Evolutionary conservation across 2,113 vertebrate genomes (phyloP), one percentile per base, ranked within the genome.

Genomic region (Cyphomyrus plagiostoma): DNA sequence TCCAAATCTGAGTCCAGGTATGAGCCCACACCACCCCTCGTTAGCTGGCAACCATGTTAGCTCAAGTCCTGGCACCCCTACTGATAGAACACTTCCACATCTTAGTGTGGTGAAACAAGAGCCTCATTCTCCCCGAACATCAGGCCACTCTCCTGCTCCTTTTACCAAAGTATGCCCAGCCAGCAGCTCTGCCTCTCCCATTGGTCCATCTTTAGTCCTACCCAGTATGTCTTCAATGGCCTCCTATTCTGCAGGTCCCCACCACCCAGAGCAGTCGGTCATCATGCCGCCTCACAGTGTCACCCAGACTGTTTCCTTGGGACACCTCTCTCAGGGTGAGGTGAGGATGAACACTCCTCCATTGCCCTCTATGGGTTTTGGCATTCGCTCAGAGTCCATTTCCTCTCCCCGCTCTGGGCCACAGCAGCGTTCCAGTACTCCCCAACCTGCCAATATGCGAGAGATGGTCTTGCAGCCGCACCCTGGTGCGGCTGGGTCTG

Each of bases 271-370:
- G 92, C 98, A 99, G 91, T 99, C 96, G 0, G 98, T 99, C 26
- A 99, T 99, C 93, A 99, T 99, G 98, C 98, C 97, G 0, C 98
- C 98, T 21, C 98, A 99, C 91, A 99, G 97, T n/a, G 98, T 98
- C 9, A 96, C 96, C 0, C 97, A 98, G 93, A 96, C 98, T 0
- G 97, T 99, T 90, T 96, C 97, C 90, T 96, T 99, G 10, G 96
- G 98, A 3, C 98, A 99, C 46, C 95, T 99, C 15, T 97, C 98
- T 13, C 98, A 98, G 90, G 97, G 97, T 0, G 98, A 99, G 70
- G 98, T 97, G 88, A 93, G 98, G 23, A 98, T 99, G 93, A 99
- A 97, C 92, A 98, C 98, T 1, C 98, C 98, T 39, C 96, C 98
- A 0, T 95, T 99, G 3, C 96, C 98, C 0, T 94, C 97, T 80